Base-by-base conservation (phyloP, 2,888 invertebrate genomes). In the Acronicta alni region DNA sequence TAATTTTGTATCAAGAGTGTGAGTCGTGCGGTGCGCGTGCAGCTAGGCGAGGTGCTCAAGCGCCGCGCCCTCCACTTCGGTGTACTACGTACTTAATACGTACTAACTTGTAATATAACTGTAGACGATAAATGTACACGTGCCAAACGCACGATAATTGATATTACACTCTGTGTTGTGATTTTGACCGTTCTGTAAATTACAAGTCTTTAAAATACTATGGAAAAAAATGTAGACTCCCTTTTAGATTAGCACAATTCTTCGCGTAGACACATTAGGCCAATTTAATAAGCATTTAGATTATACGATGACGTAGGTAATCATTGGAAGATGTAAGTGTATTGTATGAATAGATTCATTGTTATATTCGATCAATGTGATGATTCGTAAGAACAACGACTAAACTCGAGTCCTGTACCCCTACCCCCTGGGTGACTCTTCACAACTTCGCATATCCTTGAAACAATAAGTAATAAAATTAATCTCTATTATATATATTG, bases 161-260 rank as follows among this genome's bases (percentile, higher is more conserved):
- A 93, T 93, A 93, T 92, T 93, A 94, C 94, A 94, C 94, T 94
- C 94, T 94, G 94, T 94, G 94, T 94, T 94, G 94, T 94, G 94
- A 94, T 94, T 93, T 94, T 94, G 90, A 92, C 91, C 88, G 90
- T 92, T 94, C 94, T 94, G 94, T 94, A 94, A 89, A 93, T 90
- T 93, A 92, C 88, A 85, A 89, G 79, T 90, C 91, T 91, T 91
- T 79, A 72, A 80, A 89, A 85, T 88, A 90, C 85, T 91, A 88
- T 87, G 79, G 72, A 67, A 83, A 87, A 83, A 87, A 86, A 86
- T 89, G 93, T 94, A 93, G 94, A 89, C 89, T 88, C 88, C 89
- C 92, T 89, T 89, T 87, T 93, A 94, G 94, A 93, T 89, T 93
- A 94, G 94, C 93, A 93, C 93, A 91, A 92, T 93, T 93, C 92